Evolutionary conservation across 2,888 invertebrate genomes (phyloP).

Genomic region (Dolichopus griseipennis): DNA sequence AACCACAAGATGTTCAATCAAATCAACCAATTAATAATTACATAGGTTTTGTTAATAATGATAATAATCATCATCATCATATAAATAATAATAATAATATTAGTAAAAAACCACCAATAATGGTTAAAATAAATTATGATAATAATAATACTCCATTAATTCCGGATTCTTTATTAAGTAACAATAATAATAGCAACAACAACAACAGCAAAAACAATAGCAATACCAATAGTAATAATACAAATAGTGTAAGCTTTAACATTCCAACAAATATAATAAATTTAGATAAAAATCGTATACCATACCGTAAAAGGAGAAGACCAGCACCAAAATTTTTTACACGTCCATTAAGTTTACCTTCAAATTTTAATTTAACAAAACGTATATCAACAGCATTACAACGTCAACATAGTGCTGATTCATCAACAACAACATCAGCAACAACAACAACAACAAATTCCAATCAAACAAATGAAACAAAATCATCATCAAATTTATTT

Average conservation of each 20-base stretch:
- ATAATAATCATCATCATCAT: background rate
- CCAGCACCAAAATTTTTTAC: conserved; percentile 16
- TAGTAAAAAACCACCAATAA: conserved; percentile 9
- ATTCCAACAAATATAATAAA: conserved; percentile 18
- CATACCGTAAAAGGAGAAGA: conserved; percentile 31
- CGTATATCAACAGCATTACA: conserved; percentile 15
- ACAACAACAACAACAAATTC: background rate
- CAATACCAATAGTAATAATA: background rate
- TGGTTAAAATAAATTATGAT: background rate
- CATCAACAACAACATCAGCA: background rate
- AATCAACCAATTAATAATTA: background rate
- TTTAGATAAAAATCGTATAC: conserved; percentile 23
- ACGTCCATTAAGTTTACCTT: conserved; percentile 22
- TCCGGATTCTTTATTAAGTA: background rate
- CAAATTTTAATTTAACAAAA: conserved; percentile 20
- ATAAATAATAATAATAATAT: conserved; percentile 1
- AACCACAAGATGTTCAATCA: background rate
- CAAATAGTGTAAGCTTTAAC: background rate
- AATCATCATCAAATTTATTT: conserved; percentile 3
- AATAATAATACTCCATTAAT: conserved; percentile 5
- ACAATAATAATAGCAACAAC: background rate
- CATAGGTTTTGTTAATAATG: background rate
- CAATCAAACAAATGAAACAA: background rate
- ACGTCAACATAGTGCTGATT: background rate
- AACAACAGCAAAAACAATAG: background rate